Evolutionary conservation across 2,113 vertebrate genomes (phyloP), one percentile per base, ranked within the genome.

Genomic region (Gasterosteus nipponicus): DNA sequence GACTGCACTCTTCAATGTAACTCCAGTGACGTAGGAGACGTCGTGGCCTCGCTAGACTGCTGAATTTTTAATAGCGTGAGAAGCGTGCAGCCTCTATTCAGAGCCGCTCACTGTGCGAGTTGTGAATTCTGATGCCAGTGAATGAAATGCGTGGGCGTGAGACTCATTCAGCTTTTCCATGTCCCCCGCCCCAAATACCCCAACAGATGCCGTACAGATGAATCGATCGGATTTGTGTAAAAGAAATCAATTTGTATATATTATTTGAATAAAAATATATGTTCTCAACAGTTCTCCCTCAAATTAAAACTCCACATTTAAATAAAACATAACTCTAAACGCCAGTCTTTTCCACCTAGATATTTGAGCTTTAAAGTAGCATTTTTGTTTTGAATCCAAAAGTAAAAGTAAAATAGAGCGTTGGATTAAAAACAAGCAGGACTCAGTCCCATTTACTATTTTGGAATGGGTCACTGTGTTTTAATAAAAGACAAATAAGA

Each of bases 11-110:
- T 91, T 93, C 88, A 93, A 89, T 89, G 91, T 84, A 92, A 94
- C 88, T 92, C 89, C 91, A 80, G 91, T 92, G 91, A 95, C 90
- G 93, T 91, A 85, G 93, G 91, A 92, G 93, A 92, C 69, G 82
- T 86, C 86, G 86, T 89, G 92, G 87, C 93, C 94, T 87, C 93
- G 89, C 92, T 92, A 94, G 91, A 92, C 92, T 95, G 78, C 82
- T 94, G 92, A 92, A 94, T 95, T 94, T 95, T 96, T 95, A 93
- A 95, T 92, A 92, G 85, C 69, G 88, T 83, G 84, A 88, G 92
- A 88, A 93, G 91, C 84, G 71, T 91, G 91, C 66, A 60, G 85
- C 84, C 87, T 87, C 77, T 92, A 91, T 88, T 91, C 83, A 85
- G 87, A 85, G 89, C 83, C 82, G 86, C 87, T 89, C 87, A 33